These are phyloP conservation scores for Pseudotriccus pelzelni DNA, from an alignment of 2,797 vertebrate genomes.

Conservation along the genomic window DNA sequence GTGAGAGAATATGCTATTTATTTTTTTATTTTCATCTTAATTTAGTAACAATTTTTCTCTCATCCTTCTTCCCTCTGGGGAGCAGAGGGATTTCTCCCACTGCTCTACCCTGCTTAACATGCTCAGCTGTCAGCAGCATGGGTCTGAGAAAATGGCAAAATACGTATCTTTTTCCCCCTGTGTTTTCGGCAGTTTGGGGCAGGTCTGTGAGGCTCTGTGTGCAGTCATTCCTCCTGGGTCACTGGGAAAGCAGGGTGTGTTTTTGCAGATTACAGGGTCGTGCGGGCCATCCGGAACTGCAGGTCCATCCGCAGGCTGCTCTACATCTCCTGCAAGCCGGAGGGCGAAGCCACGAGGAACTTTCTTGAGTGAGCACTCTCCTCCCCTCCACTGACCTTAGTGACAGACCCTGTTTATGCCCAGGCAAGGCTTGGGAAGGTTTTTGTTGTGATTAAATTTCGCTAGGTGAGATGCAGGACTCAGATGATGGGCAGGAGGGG, in stretches of 20 bases:
- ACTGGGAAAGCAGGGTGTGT: not conserved
- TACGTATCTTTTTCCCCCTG: not conserved
- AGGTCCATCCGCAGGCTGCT: conserved; percentile 76
- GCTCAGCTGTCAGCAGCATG: not conserved
- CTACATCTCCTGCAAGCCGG: conserved; percentile 87
- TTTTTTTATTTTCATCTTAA: not conserved
- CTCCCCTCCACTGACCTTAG: not conserved
- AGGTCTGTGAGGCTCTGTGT: not conserved
- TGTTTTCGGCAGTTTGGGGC: not conserved
- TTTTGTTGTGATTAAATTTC: not conserved
- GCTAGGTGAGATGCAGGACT: not conserved
- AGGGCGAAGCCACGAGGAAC: conserved; percentile 87
- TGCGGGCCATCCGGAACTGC: conserved; percentile 81
- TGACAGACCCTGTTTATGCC: not conserved
- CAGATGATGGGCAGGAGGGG: not conserved
- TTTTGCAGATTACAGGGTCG: conserved; percentile 75
- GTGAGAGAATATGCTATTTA: conserved; percentile 38
- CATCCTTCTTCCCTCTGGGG: not conserved
- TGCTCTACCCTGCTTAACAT: not conserved
- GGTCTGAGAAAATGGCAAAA: not conserved
- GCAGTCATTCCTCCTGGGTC: not conserved
- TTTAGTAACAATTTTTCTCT: not conserved
- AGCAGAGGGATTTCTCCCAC: not conserved
- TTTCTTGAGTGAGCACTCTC: conserved; percentile 75
- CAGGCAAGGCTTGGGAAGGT: not conserved